Percentiles rank a stretch among this genome's conserved stretches.
Conservation (phyloP, 2,113 vertebrate species). For the Paratilapia polleni region DNA sequence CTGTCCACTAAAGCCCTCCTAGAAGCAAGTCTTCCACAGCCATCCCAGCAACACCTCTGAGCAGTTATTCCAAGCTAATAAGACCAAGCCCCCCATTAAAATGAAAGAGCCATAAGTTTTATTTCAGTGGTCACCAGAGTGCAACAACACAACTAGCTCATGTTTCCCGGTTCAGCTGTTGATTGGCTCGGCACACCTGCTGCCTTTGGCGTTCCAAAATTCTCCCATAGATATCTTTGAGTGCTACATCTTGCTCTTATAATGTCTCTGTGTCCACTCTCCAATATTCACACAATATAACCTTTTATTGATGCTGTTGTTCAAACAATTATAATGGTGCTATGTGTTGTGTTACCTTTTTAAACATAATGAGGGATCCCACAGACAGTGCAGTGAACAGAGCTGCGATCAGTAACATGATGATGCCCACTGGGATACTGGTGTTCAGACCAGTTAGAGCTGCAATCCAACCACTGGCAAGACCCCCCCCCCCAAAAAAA, state of each 20-base stretch:
- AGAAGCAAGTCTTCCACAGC: constrained; percentile 4
- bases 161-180: not conserved
- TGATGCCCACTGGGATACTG: constrained; percentile 95
- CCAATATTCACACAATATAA: not conserved
- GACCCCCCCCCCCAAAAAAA: too few species aligned
- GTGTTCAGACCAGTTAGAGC: constrained; percentile 94
- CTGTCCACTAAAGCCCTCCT: not conserved
- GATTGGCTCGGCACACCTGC: not conserved
- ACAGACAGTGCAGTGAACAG: constrained; percentile 97
- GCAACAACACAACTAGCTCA: not conserved
- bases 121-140: not conserved
- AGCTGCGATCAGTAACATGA: constrained; percentile 96
- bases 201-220: not conserved
- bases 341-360: constrained; percentile 85
- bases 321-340: not conserved
- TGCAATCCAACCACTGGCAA: constrained; percentile 94
- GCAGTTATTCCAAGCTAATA: not conserved
- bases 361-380: constrained; percentile 98
- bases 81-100: not conserved
- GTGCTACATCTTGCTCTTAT: not conserved
- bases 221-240: not conserved
- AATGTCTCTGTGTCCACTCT: not conserved
- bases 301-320: not conserved
- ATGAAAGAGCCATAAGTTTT: not conserved
- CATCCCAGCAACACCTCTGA: not conserved